phyloP scores from a whole-genome alignment of 2,113 vertebrate genomes.

The Prietella phreatophila region DNA sequence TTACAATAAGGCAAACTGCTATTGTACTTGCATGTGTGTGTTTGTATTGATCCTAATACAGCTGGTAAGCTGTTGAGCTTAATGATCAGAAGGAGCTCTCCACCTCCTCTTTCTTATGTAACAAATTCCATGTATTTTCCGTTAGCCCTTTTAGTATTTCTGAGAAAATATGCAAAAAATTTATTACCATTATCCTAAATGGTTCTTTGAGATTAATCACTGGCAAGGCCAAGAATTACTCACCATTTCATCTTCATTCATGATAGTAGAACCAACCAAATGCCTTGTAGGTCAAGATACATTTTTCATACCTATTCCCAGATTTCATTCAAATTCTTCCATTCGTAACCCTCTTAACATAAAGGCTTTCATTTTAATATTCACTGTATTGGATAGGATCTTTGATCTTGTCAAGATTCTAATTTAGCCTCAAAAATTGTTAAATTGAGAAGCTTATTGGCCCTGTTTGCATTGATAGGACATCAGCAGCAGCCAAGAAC shows the following conservation, averaged over 20 bases:
- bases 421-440: constrained; percentile 40
- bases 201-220: neutral
- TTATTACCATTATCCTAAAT: neutral
- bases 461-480: neutral
- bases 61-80: neutral
- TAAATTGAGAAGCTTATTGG: constrained; percentile 38
- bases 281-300: neutral
- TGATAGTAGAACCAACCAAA: neutral
- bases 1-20: neutral
- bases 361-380: neutral
- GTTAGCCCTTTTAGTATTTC: neutral
- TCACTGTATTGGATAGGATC: constrained; percentile 1
- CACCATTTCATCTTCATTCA: constrained; percentile 20
- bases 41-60: constrained; percentile 28
- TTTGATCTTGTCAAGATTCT: constrained; percentile 15
- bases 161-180: neutral
- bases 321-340: neutral
- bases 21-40: constrained; percentile 1
- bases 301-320: neutral
- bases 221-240: neutral
- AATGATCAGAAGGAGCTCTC: neutral
- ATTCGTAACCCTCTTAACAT: neutral
- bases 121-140: neutral
- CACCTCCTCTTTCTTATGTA: constrained; percentile 15
- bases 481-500: neutral